phyloP scores from a whole-genome alignment of 2,113 vertebrate species.

The Sphyrna mokarran region DNA sequence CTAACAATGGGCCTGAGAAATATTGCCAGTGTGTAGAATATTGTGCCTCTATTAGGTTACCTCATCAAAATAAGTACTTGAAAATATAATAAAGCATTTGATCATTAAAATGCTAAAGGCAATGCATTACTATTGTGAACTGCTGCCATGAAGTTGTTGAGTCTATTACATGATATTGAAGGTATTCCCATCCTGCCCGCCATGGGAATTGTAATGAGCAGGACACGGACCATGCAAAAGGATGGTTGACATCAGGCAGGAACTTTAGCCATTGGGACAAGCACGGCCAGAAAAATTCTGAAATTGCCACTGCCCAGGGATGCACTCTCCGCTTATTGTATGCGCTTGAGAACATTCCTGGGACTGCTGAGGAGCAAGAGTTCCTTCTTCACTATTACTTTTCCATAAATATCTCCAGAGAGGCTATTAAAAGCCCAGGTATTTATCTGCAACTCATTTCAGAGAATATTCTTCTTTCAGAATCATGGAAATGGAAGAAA shows the following conservation, averaged over 20 bases:
- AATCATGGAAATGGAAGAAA: not conserved
- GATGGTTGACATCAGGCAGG: too few relatives aligned
- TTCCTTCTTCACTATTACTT: not conserved
- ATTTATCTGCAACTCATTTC: not conserved
- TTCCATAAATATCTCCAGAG: not conserved
- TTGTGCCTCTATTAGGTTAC: not conserved
- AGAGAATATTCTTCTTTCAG: not conserved
- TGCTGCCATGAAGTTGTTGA: not conserved
- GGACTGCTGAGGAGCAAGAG: not conserved
- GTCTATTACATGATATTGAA: not conserved
- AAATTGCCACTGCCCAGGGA: not conserved
- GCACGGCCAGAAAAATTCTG: not conserved
- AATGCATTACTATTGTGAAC: not conserved
- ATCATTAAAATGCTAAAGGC: not conserved
- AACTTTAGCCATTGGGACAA: too few relatives aligned
- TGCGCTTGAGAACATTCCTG: not conserved
- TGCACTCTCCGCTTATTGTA: not conserved
- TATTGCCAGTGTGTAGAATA: not conserved
- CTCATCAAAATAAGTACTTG: not conserved
- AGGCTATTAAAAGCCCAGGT: not conserved
- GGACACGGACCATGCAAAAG: too few relatives aligned
- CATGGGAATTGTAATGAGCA: too few relatives aligned
- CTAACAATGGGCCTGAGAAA: slow-evolving; percentile 4
- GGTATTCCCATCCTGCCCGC: too few relatives aligned
- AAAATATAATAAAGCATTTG: slow-evolving; percentile 2